phyloP scores from a whole-genome alignment of 2,797 vertebrate genomes.

The Sparus aurata region DNA sequence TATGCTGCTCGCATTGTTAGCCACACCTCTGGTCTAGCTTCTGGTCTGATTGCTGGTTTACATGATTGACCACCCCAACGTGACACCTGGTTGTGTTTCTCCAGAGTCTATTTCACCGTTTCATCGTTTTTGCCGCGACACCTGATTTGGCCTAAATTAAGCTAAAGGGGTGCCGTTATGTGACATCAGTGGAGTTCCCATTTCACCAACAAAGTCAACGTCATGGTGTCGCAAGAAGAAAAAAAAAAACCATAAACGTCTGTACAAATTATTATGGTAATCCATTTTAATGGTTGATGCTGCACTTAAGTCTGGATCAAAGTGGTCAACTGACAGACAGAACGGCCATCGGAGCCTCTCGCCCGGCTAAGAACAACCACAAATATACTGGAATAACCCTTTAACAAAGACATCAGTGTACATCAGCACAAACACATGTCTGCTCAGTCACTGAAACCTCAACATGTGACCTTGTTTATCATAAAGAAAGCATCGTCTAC shows the following conservation, averaged over 20 bases:
- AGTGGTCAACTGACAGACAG: not conserved
- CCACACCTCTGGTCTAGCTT: no score
- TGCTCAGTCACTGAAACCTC: not conserved
- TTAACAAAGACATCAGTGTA: not conserved
- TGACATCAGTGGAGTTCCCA: not conserved
- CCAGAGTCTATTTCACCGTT: no score
- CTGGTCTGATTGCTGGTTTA: no score
- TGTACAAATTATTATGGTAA: no score
- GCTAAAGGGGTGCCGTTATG: not conserved
- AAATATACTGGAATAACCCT: not conserved
- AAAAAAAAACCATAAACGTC: not conserved
- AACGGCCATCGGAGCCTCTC: not conserved
- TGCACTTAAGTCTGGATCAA: not conserved
- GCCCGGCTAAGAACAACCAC: not conserved
- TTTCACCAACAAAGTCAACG: not conserved
- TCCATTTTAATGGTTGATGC: not conserved
- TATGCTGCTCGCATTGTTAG: no score
- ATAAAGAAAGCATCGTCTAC: conserved; percentile 2
- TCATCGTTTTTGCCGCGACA: no score
- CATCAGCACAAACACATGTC: not conserved
- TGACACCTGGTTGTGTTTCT: no score
- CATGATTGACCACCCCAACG: no score
- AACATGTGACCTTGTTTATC: conserved; percentile 5
- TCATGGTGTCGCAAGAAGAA: not conserved
- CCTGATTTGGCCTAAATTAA: no score